Conservation (phyloP, 1,140 invertebrate genomes). For the Formica selysi region DNA sequence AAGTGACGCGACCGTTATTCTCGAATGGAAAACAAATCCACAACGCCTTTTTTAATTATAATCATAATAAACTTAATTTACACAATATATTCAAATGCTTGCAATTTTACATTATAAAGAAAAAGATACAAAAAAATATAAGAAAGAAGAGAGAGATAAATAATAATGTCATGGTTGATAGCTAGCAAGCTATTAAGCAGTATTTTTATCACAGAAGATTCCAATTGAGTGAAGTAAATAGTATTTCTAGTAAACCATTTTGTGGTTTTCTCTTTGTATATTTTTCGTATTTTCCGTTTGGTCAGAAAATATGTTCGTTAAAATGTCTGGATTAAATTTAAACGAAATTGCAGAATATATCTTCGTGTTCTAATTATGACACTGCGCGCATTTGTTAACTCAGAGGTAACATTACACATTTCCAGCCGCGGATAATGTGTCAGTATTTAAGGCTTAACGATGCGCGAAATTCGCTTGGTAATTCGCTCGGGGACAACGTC, state of each 20-base stretch:
- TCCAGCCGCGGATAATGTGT: conserved; percentile 31
- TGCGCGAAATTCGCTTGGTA: conserved; percentile 41
- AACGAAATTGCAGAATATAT: conserved; percentile 34
- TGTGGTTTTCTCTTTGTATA: neutral
- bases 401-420: conserved; percentile 41
- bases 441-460: conserved; percentile 52
- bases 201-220: neutral
- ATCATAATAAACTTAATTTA: neutral
- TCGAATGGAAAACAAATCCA: conserved; percentile 17
- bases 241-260: neutral
- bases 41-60: conserved; percentile 3
- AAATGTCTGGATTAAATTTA: conserved; percentile 28
- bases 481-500: conserved; percentile 37
- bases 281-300: neutral
- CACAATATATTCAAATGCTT: neutral
- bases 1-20: conserved; percentile 21
- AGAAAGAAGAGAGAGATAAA: neutral
- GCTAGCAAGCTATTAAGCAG: neutral
- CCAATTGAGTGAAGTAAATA: neutral
- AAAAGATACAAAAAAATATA: neutral
- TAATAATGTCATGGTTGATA: neutral
- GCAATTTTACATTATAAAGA: neutral
- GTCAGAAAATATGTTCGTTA: neutral
- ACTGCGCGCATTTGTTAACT: conserved; percentile 22
- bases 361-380: conserved; percentile 19